Percentiles rank a stretch among this genome's conserved stretches.
Conservation (phyloP, 1,140 invertebrate species). For the Scaptodrosophila lebanonensis region DNA sequence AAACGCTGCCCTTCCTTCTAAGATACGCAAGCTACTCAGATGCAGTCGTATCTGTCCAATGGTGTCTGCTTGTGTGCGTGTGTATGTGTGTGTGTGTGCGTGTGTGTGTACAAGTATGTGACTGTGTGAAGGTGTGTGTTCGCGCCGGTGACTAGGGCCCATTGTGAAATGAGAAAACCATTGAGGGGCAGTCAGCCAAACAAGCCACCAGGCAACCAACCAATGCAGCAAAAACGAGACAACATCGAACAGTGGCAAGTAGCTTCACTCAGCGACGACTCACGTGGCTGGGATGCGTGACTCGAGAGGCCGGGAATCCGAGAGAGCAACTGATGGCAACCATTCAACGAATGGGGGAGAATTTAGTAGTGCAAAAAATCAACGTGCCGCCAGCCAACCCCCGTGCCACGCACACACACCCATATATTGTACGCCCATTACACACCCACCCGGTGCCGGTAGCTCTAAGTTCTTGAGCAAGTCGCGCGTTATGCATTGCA, state of each 20-base stretch:
- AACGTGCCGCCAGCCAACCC: slow-evolving; percentile 27
- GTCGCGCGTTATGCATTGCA: no score
- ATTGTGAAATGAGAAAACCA: no score
- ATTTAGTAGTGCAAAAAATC: slow-evolving; percentile 9
- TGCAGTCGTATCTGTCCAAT: background rate
- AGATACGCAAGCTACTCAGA: background rate
- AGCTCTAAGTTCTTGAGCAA: no score
- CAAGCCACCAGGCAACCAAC: background rate
- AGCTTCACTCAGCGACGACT: slow-evolving; percentile 12
- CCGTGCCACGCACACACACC: background rate
- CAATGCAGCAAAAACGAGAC: background rate
- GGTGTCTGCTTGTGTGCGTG: background rate
- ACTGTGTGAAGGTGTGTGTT: no score
- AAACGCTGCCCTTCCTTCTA: background rate
- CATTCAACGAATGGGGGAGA: no score
- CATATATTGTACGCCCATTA: slow-evolving; percentile 5
- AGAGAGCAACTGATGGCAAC: slow-evolving; percentile 1
- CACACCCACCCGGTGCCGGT: background rate
- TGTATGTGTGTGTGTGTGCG: background rate
- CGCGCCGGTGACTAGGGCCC: no score
- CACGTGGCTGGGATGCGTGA: slow-evolving; percentile 45
- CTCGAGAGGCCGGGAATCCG: slow-evolving; percentile 9
- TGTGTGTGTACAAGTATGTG: background rate
- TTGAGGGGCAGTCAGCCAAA: background rate
- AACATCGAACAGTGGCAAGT: no score